These are phyloP conservation scores for Lamellibrachia luymesi DNA, from an alignment of 1,140 invertebrate genomes.

Conservation along the genomic window DNA sequence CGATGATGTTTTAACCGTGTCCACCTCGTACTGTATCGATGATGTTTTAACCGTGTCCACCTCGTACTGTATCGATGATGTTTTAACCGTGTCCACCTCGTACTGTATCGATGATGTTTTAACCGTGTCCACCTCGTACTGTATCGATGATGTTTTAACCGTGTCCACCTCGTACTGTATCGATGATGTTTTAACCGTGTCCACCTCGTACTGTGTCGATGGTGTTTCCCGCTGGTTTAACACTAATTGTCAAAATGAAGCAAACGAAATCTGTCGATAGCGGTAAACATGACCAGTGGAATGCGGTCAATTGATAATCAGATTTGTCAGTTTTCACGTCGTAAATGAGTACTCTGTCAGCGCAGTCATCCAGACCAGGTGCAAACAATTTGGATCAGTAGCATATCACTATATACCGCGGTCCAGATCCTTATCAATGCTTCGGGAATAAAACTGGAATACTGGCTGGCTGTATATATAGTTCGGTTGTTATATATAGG, in stretches of 20 bases:
- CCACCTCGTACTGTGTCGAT: too few relatives aligned
- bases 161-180: too few relatives aligned
- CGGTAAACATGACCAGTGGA: background rate
- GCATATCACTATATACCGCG: background rate
- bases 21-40: background rate
- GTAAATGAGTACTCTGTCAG: background rate
- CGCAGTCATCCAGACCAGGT: background rate
- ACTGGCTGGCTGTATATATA: background rate
- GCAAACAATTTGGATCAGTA: background rate
- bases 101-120: too few relatives aligned
- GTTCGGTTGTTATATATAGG: too few relatives aligned
- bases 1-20: too few relatives aligned
- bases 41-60: background rate
- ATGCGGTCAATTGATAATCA: constrained; percentile 12
- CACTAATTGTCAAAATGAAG: background rate
- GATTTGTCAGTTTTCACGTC: constrained; percentile 10
- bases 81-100: background rate
- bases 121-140: too few relatives aligned
- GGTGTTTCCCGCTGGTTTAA: too few relatives aligned
- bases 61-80: background rate
- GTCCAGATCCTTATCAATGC: background rate
- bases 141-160: background rate
- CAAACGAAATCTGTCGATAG: background rate
- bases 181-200: too few relatives aligned
- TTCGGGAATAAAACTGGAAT: background rate